Evolutionary conservation across 2,888 invertebrate species (phyloP).

Genomic region (Drosophila atroscutellata): DNA sequence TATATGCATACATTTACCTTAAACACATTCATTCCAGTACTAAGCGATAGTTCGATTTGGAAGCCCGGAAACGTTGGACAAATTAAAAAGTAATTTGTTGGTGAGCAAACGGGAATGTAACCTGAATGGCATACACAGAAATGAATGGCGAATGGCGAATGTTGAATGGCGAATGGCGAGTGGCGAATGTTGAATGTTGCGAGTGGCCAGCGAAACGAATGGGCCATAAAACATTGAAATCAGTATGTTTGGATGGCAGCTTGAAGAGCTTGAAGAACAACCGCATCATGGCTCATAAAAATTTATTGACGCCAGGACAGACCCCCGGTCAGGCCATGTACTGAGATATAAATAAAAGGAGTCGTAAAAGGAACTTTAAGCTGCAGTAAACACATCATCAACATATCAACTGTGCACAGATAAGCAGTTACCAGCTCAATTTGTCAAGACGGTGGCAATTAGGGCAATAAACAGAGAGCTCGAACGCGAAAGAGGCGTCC

Average conservation of each 20-base stretch:
- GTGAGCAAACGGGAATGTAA: conserved; percentile 49
- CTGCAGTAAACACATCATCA: conserved; percentile 84
- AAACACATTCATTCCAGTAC: not conserved
- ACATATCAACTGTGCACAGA: conserved; percentile 78
- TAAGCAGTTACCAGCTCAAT: conserved; percentile 76
- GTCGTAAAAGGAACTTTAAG: conserved; percentile 84
- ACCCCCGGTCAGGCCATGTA: conserved; percentile 41
- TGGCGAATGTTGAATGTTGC: conserved; percentile 42
- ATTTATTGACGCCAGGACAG: conserved; percentile 77
- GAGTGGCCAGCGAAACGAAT: conserved; percentile 61
- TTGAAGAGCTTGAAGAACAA: conserved; percentile 69
- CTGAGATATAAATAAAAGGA: conserved; percentile 79
- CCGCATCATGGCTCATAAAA: conserved; percentile 80
- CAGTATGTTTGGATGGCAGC: conserved; percentile 68
- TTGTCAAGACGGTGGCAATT: conserved; percentile 70
- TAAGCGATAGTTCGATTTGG: conserved; percentile 1
- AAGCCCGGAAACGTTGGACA: conserved; percentile 18
- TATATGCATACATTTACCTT: not conserved
- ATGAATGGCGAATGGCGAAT: conserved; percentile 52
- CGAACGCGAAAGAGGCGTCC: conserved; percentile 78
- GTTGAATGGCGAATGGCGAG: conserved; percentile 57
- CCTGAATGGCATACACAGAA: conserved; percentile 62
- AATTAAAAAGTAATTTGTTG: conserved; percentile 74
- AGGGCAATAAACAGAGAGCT: conserved; percentile 72
- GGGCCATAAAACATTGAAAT: conserved; percentile 74